phyloP scores from a whole-genome alignment of 92 coral and sea anemone species.

The Porites cylindrica region DNA sequence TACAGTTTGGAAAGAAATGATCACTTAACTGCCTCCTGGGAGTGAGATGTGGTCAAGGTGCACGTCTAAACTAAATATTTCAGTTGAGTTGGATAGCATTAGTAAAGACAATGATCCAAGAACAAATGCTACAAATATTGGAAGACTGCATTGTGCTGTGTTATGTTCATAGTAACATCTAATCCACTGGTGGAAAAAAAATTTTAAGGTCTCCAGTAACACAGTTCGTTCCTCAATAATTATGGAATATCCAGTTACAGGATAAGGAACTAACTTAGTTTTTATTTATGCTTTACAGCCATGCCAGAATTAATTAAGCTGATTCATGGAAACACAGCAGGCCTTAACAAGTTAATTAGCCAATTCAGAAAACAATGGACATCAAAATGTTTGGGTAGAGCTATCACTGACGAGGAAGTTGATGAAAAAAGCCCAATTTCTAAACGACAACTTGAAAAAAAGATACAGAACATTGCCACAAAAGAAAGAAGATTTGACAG shows the following conservation, averaged over 20 bases:
- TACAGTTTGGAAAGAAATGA: background rate
- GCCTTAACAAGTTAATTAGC: slow-evolving; percentile 77
- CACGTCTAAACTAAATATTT: too few relatives aligned
- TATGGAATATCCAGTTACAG: too few relatives aligned
- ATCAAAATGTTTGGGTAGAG: slow-evolving; percentile 60
- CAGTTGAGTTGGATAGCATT: too few relatives aligned
- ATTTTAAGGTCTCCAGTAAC: too few relatives aligned
- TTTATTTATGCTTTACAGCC: slow-evolving; percentile 59
- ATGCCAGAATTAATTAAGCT: slow-evolving; percentile 87
- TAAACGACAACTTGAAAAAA: slow-evolving; percentile 88
- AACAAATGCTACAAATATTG: too few relatives aligned
- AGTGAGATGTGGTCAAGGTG: background rate
- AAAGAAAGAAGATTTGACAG: slow-evolving; percentile 85
- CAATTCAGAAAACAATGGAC: slow-evolving; percentile 92
- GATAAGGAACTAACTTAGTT: background rate
- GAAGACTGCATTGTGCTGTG: too few relatives aligned
- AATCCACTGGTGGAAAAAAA: too few relatives aligned
- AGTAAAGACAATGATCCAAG: too few relatives aligned
- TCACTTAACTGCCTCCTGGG: background rate
- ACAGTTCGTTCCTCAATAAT: too few relatives aligned
- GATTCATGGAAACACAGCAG: slow-evolving; percentile 87
- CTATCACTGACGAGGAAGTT: slow-evolving; percentile 64
- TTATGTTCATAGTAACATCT: too few relatives aligned
- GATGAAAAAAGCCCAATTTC: slow-evolving; percentile 85
- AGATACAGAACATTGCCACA: slow-evolving; percentile 85